Percentiles rank a stretch among this genome's conserved stretches.
These are phyloP conservation scores for Leuciscus waleckii DNA, from an alignment of 2,797 vertebrate genomes.

Conservation along the genomic window DNA sequence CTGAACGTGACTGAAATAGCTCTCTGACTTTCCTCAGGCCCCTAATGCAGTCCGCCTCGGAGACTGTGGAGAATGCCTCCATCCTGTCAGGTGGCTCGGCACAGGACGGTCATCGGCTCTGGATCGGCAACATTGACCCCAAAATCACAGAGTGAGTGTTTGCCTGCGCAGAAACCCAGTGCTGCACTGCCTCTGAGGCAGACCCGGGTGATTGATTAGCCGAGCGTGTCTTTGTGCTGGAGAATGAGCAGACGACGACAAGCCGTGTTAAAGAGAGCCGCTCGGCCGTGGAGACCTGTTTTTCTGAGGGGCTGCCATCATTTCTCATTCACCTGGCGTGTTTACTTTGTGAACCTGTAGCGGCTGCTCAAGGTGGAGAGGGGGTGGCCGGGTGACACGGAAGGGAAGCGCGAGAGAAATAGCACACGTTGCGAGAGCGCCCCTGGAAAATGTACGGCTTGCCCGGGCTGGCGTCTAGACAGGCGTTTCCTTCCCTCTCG, in stretches of 20 bases:
- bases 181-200: slow-evolving; percentile 37
- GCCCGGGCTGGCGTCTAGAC: slow-evolving; percentile 82
- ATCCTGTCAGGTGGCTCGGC: slow-evolving; percentile 91
- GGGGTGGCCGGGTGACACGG: slow-evolving; percentile 41
- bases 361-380: slow-evolving; percentile 56
- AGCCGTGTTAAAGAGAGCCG: slow-evolving; percentile 81
- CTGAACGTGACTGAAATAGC: neutral
- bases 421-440: slow-evolving; percentile 63
- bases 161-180: neutral
- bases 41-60: slow-evolving; percentile 89
- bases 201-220: slow-evolving; percentile 77
- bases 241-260: slow-evolving; percentile 76
- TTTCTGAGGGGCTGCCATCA: slow-evolving; percentile 75
- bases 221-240: slow-evolving; percentile 62
- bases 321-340: slow-evolving; percentile 84
- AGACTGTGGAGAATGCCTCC: slow-evolving; percentile 93
- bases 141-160: slow-evolving; percentile 96
- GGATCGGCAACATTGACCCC: slow-evolving; percentile 97
- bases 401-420: slow-evolving; percentile 55
- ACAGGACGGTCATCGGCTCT: slow-evolving; percentile 95
- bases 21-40: slow-evolving; percentile 65
- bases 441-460: slow-evolving; percentile 79
- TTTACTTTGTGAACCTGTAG: slow-evolving; percentile 79
- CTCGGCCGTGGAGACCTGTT: slow-evolving; percentile 78
- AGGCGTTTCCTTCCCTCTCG: slow-evolving; percentile 82